Conservation (phyloP, 2,888 invertebrate genomes). For the Tenodera sinensis region DNA sequence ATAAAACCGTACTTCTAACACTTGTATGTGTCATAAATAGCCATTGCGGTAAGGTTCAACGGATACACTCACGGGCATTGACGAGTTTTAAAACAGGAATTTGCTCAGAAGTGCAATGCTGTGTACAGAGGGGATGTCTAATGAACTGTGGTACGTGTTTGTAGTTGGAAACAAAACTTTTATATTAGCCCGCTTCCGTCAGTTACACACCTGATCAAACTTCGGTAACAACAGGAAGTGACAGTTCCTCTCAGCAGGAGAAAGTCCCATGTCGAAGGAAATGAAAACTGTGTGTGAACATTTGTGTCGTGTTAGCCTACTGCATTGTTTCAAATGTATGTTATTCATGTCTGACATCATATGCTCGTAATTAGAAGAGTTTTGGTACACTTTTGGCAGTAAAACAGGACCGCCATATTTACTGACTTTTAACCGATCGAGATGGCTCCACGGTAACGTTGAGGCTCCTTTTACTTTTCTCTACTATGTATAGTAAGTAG, state of each 20-base stretch:
- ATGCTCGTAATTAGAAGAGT: too few species aligned
- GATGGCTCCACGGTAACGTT: too few species aligned
- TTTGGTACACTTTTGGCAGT: too few species aligned
- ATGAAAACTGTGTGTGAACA: background rate
- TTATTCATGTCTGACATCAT: too few species aligned
- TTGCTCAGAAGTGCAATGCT: background rate
- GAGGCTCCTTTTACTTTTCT: too few species aligned
- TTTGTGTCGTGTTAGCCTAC: background rate
- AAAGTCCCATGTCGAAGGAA: background rate
- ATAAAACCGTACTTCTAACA: too few species aligned
- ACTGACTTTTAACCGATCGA: too few species aligned
- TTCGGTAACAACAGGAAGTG: background rate
- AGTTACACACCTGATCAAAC: background rate
- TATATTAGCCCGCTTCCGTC: background rate
- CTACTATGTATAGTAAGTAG: too few species aligned
- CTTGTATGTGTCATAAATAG: too few species aligned
- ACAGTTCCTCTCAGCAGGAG: background rate
- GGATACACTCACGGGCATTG: background rate
- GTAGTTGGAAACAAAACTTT: background rate
- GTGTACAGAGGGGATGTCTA: background rate
- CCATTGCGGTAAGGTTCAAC: background rate
- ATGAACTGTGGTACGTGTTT: background rate
- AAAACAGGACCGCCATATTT: too few species aligned
- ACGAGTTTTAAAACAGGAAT: background rate
- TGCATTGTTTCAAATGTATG: background rate